Conservation (phyloP, 1,140 invertebrate species). For the Diorhabda sublineata region DNA sequence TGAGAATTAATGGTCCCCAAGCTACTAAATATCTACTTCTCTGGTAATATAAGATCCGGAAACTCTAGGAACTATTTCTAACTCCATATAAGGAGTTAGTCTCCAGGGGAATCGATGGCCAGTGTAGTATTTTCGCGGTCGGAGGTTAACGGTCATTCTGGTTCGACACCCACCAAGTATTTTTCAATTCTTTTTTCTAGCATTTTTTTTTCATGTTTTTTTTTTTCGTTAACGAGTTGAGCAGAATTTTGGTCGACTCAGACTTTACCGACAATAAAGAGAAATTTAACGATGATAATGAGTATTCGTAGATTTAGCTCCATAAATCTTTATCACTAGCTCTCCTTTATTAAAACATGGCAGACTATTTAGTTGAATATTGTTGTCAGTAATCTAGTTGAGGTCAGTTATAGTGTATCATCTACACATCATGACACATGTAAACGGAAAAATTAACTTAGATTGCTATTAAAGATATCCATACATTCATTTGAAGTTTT, state of each 20-base stretch:
- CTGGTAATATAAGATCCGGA: constrained; percentile 12
- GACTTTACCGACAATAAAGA: not conserved
- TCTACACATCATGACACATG: too few species aligned
- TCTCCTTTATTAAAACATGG: too few species aligned
- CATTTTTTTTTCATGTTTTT: not conserved
- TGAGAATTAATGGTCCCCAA: too few species aligned
- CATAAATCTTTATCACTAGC: too few species aligned
- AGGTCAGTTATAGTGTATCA: too few species aligned
- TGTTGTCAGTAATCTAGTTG: too few species aligned
- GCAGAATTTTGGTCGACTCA: not conserved
- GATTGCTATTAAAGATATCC: too few species aligned
- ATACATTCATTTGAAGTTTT: too few species aligned
- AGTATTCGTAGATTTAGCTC: too few species aligned
- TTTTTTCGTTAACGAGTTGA: not conserved
- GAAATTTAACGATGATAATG: too few species aligned
- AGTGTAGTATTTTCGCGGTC: constrained; percentile 38
- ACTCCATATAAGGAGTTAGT: constrained; percentile 39
- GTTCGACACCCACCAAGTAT: constrained; percentile 31
- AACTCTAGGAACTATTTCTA: constrained; percentile 38
- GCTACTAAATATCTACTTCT: not conserved
- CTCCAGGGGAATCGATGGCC: constrained; percentile 40
- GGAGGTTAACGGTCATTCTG: constrained; percentile 40
- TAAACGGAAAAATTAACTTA: too few species aligned
- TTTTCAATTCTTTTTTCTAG: constrained; percentile 11
- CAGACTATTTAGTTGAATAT: too few species aligned